Percentiles rank a stretch among this genome's conserved stretches.
phyloP scores from a whole-genome alignment of 2,888 invertebrate species.

The Masnerella sp. region DNA sequence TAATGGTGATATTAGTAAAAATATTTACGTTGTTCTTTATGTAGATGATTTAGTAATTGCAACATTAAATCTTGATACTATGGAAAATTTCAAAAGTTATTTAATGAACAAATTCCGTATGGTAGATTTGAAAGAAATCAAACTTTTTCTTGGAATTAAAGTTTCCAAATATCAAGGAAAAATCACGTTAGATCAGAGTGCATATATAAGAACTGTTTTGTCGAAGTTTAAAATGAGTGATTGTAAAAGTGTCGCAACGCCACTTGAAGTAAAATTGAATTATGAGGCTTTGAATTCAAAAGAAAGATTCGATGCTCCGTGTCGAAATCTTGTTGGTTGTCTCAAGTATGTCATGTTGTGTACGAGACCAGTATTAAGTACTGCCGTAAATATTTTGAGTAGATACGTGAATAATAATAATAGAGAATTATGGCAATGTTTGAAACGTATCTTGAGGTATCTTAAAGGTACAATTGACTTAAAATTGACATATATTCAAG shows the following conservation, averaged over 20 bases:
- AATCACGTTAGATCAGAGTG: slow-evolving; percentile 10
- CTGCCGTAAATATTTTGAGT: slow-evolving; percentile 17
- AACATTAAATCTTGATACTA: background rate
- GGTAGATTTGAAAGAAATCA: too few species aligned
- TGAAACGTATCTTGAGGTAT: slow-evolving; percentile 8
- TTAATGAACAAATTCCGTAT: slow-evolving; percentile 3
- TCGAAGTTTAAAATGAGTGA: slow-evolving; percentile 13
- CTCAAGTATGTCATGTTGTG: slow-evolving; percentile 11
- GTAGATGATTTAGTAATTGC: slow-evolving; percentile 7
- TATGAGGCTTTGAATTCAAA: slow-evolving; percentile 12
- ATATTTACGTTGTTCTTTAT: slow-evolving; percentile 12
- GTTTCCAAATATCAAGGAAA: background rate
- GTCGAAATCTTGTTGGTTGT: slow-evolving; percentile 11
- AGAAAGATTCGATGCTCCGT: slow-evolving; percentile 7
- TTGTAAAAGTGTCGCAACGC: slow-evolving; percentile 2
- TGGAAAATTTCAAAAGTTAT: slow-evolving; percentile 18
- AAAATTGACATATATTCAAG: background rate
- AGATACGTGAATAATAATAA: slow-evolving; percentile 5
- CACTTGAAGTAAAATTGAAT: slow-evolving; percentile 4
- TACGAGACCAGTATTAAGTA: slow-evolving; percentile 15
- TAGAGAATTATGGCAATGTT: slow-evolving; percentile 6
- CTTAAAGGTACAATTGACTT: background rate
- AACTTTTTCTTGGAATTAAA: slow-evolving; percentile 18
- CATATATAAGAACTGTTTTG: slow-evolving; percentile 12
- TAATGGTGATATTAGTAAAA: slow-evolving; percentile 5